A percentile compares a stretch with the other conserved stretches of the same genome.
phyloP scores from a whole-genome alignment of 2,113 vertebrate species.

The Corapipo altera region DNA sequence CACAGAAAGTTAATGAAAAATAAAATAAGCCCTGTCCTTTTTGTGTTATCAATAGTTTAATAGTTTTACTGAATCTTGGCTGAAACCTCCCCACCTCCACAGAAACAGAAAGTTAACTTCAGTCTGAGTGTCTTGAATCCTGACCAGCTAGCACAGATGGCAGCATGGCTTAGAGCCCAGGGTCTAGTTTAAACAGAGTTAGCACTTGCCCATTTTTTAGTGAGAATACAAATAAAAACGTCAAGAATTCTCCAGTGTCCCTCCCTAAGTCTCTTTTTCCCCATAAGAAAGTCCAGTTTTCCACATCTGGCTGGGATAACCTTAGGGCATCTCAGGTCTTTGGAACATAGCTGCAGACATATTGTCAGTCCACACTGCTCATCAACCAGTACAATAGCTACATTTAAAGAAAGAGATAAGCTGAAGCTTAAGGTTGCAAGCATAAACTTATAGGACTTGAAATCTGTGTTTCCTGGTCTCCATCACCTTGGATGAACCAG shows the following conservation, averaged over 20 bases:
- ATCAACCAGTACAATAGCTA: neutral
- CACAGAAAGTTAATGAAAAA: neutral
- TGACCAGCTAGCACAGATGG: constrained; percentile 7
- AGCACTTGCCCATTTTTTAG: neutral
- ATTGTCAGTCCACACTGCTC: neutral
- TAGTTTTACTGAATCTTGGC: neutral
- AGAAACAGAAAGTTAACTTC: neutral
- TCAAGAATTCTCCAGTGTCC: neutral
- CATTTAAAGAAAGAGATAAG: neutral
- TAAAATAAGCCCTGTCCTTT: neutral
- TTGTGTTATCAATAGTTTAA: neutral
- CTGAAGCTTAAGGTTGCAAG: neutral
- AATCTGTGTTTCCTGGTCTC: neutral
- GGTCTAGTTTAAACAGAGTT: neutral
- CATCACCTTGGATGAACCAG: neutral
- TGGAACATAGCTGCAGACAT: neutral
- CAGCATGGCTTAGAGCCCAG: neutral
- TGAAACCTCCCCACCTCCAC: neutral
- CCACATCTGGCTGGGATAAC: neutral
- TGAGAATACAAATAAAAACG: neutral
- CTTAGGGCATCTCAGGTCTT: neutral
- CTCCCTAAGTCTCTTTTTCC: neutral
- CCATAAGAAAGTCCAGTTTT: neutral
- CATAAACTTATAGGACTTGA: neutral
- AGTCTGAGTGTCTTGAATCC: neutral